Evolutionary conservation across 2,113 vertebrate genomes (phyloP).

Genomic region (Neodontobutis hainanensis): DNA sequence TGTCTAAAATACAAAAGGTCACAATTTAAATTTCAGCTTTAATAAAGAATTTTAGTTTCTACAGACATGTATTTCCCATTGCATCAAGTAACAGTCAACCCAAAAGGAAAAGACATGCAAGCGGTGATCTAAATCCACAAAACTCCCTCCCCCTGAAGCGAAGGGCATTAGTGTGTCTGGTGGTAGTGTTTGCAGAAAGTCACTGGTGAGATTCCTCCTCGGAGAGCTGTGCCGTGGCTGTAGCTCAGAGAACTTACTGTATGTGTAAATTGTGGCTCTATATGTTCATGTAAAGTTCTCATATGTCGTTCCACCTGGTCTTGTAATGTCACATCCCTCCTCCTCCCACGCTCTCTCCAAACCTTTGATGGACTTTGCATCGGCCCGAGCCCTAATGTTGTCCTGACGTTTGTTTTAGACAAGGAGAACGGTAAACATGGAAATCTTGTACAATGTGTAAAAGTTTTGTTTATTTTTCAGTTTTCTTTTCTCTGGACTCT

Average conservation of each 20-base stretch:
- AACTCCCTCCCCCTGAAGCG: too few relatives aligned
- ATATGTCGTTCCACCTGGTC: conserved; percentile 70
- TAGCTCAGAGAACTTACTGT: conserved; percentile 51
- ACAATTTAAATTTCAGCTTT: too few relatives aligned
- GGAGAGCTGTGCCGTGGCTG: conserved; percentile 35
- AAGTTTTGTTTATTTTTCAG: conserved; percentile 43
- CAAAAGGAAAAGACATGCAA: too few relatives aligned
- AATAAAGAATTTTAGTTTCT: too few relatives aligned
- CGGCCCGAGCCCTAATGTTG: conserved; percentile 60
- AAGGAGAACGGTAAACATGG: conserved; percentile 57
- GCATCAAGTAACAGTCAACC: too few relatives aligned
- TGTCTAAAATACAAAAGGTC: too few relatives aligned
- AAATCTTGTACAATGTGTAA: conserved; percentile 77
- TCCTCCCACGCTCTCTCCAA: conserved; percentile 2
- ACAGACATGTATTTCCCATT: too few relatives aligned
- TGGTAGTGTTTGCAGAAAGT: neutral
- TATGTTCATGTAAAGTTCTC: conserved; percentile 72
- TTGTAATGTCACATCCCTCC: conserved; percentile 62
- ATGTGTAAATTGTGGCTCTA: conserved; percentile 68
- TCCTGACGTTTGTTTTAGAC: conserved; percentile 72
- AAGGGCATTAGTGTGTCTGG: neutral
- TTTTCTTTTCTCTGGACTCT: conserved; percentile 59
- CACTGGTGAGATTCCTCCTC: conserved; percentile 17
- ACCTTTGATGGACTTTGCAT: conserved; percentile 67
- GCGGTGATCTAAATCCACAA: too few relatives aligned